These are phyloP conservation scores for Pristiophorus japonicus DNA, from an alignment of 2,113 vertebrate genomes.

Conservation along the genomic window DNA sequence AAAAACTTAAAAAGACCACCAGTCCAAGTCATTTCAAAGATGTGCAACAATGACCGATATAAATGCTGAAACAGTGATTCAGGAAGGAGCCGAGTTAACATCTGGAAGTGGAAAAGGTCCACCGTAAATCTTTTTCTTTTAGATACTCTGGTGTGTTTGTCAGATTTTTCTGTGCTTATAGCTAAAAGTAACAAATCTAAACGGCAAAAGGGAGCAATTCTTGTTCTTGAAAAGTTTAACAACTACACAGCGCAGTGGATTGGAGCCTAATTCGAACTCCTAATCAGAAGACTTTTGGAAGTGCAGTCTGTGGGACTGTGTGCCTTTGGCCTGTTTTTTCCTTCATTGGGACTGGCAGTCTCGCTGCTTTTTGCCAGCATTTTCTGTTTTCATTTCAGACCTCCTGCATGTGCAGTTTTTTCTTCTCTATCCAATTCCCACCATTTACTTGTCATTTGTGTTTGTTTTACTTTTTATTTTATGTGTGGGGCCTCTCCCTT, in stretches of 20 bases:
- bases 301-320: background rate
- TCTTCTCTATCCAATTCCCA: background rate
- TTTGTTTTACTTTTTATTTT: no score
- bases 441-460: background rate
- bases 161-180: background rate
- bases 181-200: background rate
- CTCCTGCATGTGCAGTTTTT: background rate
- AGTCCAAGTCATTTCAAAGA: background rate
- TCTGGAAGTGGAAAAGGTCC: background rate
- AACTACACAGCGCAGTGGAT: background rate
- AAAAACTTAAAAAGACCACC: background rate
- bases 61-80: background rate
- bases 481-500: background rate
- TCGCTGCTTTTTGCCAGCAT: background rate
- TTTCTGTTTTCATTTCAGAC: background rate
- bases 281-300: background rate
- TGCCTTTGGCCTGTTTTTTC: background rate
- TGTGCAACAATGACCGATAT: background rate
- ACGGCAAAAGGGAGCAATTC: background rate
- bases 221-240: background rate
- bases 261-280: background rate
- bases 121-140: background rate
- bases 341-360: background rate
- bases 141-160: background rate
- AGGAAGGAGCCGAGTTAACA: background rate